These are phyloP conservation scores for Xenopus petersii DNA, from an alignment of 2,797 vertebrate genomes.

Conservation along the genomic window DNA sequence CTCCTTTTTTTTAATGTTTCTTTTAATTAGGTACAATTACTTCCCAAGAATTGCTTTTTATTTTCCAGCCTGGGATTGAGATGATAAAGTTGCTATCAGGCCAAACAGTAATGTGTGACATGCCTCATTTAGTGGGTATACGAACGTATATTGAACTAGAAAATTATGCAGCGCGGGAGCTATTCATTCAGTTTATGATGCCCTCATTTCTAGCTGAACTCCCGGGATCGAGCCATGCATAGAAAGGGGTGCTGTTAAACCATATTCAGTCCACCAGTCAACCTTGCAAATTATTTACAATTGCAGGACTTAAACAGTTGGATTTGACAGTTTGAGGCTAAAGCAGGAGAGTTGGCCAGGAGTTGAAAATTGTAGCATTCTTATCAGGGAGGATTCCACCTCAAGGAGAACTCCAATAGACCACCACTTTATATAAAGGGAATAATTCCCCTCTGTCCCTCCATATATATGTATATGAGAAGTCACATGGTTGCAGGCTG, in stretches of 20 bases:
- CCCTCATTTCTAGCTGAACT: conserved; percentile 67
- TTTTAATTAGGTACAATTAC: conserved; percentile 86
- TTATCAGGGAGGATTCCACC: no score
- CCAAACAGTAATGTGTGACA: conserved; percentile 69
- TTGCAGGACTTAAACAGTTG: conserved; percentile 22
- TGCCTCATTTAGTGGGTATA: conserved; percentile 80
- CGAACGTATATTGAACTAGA: conserved; percentile 85
- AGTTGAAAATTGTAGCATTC: no score
- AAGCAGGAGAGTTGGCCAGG: no score
- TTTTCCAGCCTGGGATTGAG: conserved; percentile 81
- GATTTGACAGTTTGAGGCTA: not conserved
- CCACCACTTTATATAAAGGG: no score
- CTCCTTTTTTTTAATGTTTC: conserved; percentile 77
- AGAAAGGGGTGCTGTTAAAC: conserved; percentile 28
- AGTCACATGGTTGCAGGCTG: no score
- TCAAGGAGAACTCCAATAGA: no score
- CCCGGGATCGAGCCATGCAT: conserved; percentile 12
- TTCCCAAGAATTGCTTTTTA: conserved; percentile 85
- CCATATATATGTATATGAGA: no score
- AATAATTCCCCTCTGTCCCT: no score
- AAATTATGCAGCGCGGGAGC: conserved; percentile 83
- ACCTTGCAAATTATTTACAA: conserved; percentile 39
- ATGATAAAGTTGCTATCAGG: conserved; percentile 82
- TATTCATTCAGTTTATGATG: conserved; percentile 85
- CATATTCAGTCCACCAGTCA: conserved; percentile 2